phyloP scores from a whole-genome alignment of 2,113 vertebrate species.

The Notarius quadriscutis region DNA sequence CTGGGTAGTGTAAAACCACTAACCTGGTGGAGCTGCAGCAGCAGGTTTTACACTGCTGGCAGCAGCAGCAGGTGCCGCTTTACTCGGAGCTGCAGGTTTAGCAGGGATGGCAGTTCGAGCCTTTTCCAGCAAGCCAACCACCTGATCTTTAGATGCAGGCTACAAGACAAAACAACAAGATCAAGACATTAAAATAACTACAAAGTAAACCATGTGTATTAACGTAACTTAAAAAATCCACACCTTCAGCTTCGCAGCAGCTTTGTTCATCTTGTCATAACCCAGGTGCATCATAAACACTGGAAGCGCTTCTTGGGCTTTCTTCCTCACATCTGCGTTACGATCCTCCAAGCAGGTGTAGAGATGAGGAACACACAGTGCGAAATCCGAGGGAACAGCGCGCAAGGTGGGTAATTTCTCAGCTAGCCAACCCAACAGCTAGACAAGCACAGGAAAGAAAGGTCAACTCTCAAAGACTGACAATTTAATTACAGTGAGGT shows the following conservation, averaged over 20 bases:
- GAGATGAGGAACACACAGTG: conserved; percentile 84
- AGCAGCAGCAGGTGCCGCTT: not conserved
- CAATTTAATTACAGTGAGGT: too few species aligned
- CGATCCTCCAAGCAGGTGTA: conserved; percentile 93
- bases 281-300: conserved; percentile 98
- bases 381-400: conserved; percentile 83
- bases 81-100: conserved; percentile 5
- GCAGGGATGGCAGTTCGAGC: not conserved
- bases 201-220: not conserved
- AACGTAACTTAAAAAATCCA: not conserved
- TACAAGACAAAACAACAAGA: not conserved
- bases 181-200: not conserved
- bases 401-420: conserved; percentile 88
- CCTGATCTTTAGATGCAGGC: conserved; percentile 16
- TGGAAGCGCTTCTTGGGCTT: conserved; percentile 91
- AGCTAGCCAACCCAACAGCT: conserved; percentile 92
- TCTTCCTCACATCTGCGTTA: conserved; percentile 94
- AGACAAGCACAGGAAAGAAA: conserved; percentile 14
- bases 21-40: conserved; percentile 73
- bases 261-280: conserved; percentile 95
- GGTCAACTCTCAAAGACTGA: not conserved
- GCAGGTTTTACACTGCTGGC: conserved; percentile 62
- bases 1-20: not conserved
- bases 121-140: conserved; percentile 18
- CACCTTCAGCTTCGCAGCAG: conserved; percentile 92